Base-by-base conservation (phyloP, 2,888 invertebrate species). In the Poecilus cupreus region DNA sequence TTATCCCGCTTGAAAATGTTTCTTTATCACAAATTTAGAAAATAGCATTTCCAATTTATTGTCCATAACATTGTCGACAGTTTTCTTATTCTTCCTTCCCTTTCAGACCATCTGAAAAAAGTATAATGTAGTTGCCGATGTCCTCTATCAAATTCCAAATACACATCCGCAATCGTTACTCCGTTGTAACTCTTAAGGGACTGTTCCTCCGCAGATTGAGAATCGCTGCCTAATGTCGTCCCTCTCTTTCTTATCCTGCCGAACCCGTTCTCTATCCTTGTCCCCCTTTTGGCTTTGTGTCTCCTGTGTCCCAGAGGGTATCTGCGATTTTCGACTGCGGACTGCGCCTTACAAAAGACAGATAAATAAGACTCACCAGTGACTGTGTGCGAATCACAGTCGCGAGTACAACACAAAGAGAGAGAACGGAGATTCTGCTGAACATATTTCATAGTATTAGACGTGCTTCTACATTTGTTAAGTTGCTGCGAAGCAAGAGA, bases 271-370 rank as follows among this genome's bases (percentile, higher is more conserved):
- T 60, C 16, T 18, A 5, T 68, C 64, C 37, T 37, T 68, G 64
- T 68, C 37, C 8, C 13, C 5, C 64, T 22, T 18, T 46, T 72
- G 72, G 46, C 72, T 72, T 72, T 46, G 72, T 46, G 60, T 70
- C 43, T 24, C 20, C 22, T 18, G 11, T 4, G 26, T 72, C 72
- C 72, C 72, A 24, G 72, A 43, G 72, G 72, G 26, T 20, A 26
- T 72, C 72, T 46, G 72, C 46, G 72, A 72, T 72, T 72, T 72
- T 46, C 43, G 72, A 46, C 72, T 22, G 72, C 64, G 64, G 64
- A 68, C 72, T 72, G 5, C 72, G 46, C 26, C 46, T 4, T 72
- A 46, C 46, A 46, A 46, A 72, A 46, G 43, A 46, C 72, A 72
- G 24, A 72, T 72, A 72, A 72, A 72, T 72, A 72, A 72, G 64